Base-by-base conservation (phyloP, 1,140 invertebrate species). In the Octopus sinensis region DNA sequence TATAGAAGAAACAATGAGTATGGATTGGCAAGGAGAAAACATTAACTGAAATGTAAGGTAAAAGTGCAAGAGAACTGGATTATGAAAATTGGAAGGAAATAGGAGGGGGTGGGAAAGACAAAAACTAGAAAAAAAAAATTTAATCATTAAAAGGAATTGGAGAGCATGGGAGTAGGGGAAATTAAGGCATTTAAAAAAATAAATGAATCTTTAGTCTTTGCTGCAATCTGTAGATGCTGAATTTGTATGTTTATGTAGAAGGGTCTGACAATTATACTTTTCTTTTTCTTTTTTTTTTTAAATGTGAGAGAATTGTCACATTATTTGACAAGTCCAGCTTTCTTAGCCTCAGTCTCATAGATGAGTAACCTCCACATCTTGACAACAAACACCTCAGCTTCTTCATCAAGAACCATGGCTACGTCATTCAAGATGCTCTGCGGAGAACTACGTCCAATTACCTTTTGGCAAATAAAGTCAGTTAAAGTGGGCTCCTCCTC, bases 351-450 rank as follows among this genome's bases (percentile, higher is more conserved):
- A 85, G 98, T 96, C 93, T 99, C 98, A 91, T 99, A 99, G 86
- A 99, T 98, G 80, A 99, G 93, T 90, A 99, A 93, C 88, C 98
- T 93, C 98, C 98, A 99, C 96, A 99, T 98, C 94, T 99, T 99
- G 68, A 99, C 97, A 86, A 99, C 97, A 93, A 99, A 99, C 79
- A 99, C 96, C 93, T 99, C 98, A 7, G 98, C 98, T 92, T 99
- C 98, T 91, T 99, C 98, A 91, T 99, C 98, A 85, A 99, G 92
- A 73, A 98, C 97, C 97, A 99, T 98, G 93, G 97, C 96, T 86
- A 99, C 96, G 93, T 99, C 98, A 90, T 98, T 96, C 54, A 99
- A 93, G 88, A 99, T 97, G 88, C 94, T 95, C 89, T 97, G 95
- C 68, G 98, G 97, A 84, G 95, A 93, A 88, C 95, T 97, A 80